A percentile compares a stretch with the other conserved stretches of the same genome.
These are phyloP conservation scores for Caenorhabditis uteleia DNA, from an alignment of 2,888 invertebrate species.

Conservation along the genomic window DNA sequence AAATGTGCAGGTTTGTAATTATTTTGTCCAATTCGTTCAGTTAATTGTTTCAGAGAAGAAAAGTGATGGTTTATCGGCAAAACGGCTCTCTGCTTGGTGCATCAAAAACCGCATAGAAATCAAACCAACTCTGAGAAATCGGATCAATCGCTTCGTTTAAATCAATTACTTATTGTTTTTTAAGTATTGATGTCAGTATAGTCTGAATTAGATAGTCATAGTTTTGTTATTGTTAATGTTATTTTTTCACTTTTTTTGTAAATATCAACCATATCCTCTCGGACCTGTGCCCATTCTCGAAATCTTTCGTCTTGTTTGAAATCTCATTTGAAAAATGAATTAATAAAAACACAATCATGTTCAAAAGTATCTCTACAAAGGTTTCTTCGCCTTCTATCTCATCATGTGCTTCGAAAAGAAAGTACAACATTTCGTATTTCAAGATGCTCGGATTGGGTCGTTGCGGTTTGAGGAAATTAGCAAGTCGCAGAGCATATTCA, in stretches of 20 bases:
- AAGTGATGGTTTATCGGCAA: slow-evolving; percentile 3
- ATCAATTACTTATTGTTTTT: not conserved
- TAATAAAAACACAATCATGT: too few species aligned
- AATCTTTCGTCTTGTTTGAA: not conserved
- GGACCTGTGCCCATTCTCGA: not conserved
- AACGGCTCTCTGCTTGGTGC: slow-evolving; percentile 24
- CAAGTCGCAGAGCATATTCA: slow-evolving; percentile 11
- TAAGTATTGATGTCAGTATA: too few species aligned
- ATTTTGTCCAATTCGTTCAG: too few species aligned
- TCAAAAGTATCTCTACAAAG: too few species aligned
- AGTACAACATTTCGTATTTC: too few species aligned
- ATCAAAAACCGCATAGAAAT: slow-evolving; percentile 27
- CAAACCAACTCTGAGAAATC: too few species aligned
- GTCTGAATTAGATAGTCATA: too few species aligned
- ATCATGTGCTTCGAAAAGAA: too few species aligned
- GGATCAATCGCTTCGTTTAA: not conserved
- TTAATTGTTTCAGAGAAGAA: not conserved
- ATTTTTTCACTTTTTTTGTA: not conserved
- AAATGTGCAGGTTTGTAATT: slow-evolving; percentile 13
- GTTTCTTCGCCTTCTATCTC: too few species aligned
- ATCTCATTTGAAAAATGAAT: not conserved
- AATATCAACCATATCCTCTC: not conserved
- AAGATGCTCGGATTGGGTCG: slow-evolving; percentile 34
- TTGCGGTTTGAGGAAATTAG: slow-evolving; percentile 20
- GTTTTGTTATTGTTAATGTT: not conserved